Conservation (phyloP, 2,797 vertebrate genomes). For the Pagetopsis macropterus region DNA sequence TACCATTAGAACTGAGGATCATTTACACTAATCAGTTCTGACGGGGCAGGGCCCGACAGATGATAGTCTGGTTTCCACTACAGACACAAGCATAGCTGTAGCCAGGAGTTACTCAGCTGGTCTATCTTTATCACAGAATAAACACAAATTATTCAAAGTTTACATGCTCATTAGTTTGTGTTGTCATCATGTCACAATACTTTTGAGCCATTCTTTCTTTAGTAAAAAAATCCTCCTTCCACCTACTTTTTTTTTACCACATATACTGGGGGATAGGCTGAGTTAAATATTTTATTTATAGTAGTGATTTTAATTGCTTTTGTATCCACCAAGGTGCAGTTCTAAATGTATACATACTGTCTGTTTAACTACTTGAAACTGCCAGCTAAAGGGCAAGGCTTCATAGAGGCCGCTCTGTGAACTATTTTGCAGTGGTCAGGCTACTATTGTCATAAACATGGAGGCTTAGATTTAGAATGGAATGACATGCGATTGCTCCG, state of each 20-base stretch:
- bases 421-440: constrained; percentile 8
- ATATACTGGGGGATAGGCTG: no score
- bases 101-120: constrained; percentile 52
- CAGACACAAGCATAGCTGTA: constrained; percentile 40
- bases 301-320: neutral
- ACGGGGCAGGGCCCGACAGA: constrained; percentile 64
- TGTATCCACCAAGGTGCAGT: neutral
- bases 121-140: constrained; percentile 3
- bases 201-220: neutral
- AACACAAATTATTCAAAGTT: neutral
- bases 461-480: constrained; percentile 67
- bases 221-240: no score
- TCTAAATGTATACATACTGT: neutral
- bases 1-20: constrained; percentile 71
- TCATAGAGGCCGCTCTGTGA: constrained; percentile 11
- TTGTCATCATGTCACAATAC: neutral
- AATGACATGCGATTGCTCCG: constrained; percentile 50
- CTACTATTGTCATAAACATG: constrained; percentile 65
- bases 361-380: neutral
- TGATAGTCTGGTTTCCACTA: constrained; percentile 68
- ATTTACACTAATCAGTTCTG: constrained; percentile 74
- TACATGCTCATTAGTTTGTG: neutral
- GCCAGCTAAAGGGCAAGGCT: neutral
- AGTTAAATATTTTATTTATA: neutral
- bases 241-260: no score